A percentile compares a stretch with the other conserved stretches of the same genome.
These are phyloP conservation scores for Oxytorus armatus DNA, from an alignment of 2,888 invertebrate genomes.

Conservation along the genomic window DNA sequence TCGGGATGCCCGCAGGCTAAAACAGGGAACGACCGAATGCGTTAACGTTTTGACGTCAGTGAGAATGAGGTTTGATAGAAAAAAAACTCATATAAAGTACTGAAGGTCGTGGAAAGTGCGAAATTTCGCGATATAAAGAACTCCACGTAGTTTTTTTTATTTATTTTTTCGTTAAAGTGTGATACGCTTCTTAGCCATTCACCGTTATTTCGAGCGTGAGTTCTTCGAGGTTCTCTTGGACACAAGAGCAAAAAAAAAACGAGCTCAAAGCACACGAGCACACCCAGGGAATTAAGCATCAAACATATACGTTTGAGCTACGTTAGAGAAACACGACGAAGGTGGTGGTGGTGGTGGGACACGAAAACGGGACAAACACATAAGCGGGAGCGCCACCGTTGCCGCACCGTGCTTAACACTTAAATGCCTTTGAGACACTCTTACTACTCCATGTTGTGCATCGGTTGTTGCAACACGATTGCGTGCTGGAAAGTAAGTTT, in stretches of 20 bases:
- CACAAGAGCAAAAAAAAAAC: not conserved
- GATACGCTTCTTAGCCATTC: slow-evolving; percentile 22
- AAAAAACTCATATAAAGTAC: not conserved
- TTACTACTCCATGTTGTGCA: slow-evolving; percentile 82
- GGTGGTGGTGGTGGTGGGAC: slow-evolving; percentile 2
- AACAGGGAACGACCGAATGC: slow-evolving; percentile 33
- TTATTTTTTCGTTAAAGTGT: not conserved
- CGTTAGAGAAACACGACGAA: not conserved
- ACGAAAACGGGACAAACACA: slow-evolving; percentile 31
- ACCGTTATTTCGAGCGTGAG: slow-evolving; percentile 36
- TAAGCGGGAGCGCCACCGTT: slow-evolving; percentile 50
- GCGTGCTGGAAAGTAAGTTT: slow-evolving; percentile 81
- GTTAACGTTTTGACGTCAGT: slow-evolving; percentile 43
- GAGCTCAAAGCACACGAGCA: too few species aligned
- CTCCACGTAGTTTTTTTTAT: slow-evolving; percentile 9
- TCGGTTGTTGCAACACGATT: slow-evolving; percentile 79
- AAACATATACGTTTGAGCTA: too few species aligned
- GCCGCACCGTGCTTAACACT: slow-evolving; percentile 68
- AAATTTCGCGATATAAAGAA: slow-evolving; percentile 5
- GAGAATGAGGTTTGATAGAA: slow-evolving; percentile 20
- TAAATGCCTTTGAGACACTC: slow-evolving; percentile 80
- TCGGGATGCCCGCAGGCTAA: slow-evolving; percentile 46
- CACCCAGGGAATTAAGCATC: too few species aligned
- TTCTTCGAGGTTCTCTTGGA: not conserved
- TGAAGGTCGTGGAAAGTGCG: slow-evolving; percentile 22